Evolutionary conservation across 2,797 vertebrate species (phyloP), one percentile per base, ranked within the genome.

Genomic region (Peromyscus attwateri): DNA sequence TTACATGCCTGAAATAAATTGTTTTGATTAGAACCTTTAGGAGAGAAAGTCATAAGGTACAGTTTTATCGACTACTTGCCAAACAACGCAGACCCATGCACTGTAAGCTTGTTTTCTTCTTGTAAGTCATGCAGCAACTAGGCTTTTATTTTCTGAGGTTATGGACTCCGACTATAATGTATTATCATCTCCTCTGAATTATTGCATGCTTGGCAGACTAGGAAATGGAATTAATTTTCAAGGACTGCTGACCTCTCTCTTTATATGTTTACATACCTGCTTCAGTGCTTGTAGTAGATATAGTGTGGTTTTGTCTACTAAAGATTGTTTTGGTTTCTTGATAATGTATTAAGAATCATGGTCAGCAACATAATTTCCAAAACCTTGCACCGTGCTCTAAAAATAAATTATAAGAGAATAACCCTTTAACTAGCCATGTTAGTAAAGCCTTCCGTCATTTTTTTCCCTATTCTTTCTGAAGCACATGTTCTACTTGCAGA

Each of bases 1-100:
- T 99, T 99, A 98, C 98, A 98, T 98, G 98, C 97, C 95, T 98
- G 98, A 98, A 99, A 99, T 98, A 99, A 99, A 99, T 98, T 98
- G 98, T 99, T 99, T 98, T 98, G 98, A 99, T 99, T 99, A 98
- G 98, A 99, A 98, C 98, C 98, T 99, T 98, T 98, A 99, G 98
- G 98, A 99, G 98, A 98, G 97, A 98, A 98, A 99, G 98, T 99
- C 98, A 98, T 98, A 99, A 98, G 98, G 98, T 98, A 98, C 97
- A 97, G 97, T 98, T 99, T 98, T 99, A 99, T 99, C 98, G 99
- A 99, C 98, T 98, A 97, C 98, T 99, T 99, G 98, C 98, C 98
- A 98, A 98, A 97, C 98, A 98, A 97, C 97, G 96, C 93, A 98
- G 98, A 98, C 98, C 97, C 96, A 70, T 98, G 98, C 97, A 98